Evolutionary conservation across 2,888 invertebrate genomes (phyloP), one percentile per base, ranked within the genome.

Genomic region (Drosophila kuntzei): DNA sequence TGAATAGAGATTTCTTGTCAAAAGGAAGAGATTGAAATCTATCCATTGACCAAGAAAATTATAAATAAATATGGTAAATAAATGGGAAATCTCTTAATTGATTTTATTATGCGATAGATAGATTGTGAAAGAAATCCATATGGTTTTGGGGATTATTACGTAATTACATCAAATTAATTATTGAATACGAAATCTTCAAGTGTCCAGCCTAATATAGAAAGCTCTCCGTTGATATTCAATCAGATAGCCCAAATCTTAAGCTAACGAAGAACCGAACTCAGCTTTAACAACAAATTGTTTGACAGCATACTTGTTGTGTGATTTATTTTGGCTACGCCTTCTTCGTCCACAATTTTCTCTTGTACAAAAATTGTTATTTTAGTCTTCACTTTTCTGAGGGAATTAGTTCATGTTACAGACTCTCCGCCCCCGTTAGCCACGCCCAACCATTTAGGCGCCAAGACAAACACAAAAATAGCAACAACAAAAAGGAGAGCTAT

Each of bases 361-460:
- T 20, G 25, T 34, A 63, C 27, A 34, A 59, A 68, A 69, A 60
- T 76, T 62, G 69, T 67, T 78, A 68, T 69, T 78, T 73, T 71
- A 69, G 71, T 72, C 68, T 67, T 65, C 22, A 53, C 50, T 64
- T 74, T 67, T 53, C 27, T 44, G 25, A 16, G 62, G 44, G 67
- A 80, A 76, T 83, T 83, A 86, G 70, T 76, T 82, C 44, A 66
- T 76, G 61, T 61, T 75, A 41, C 66, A 63, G 70, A 55, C 55
- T 62, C 44, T 8, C 16, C 41, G 32, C n/a, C 41, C 41, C 43
- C 50, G 25, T 3, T 14, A 34, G 62, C 11, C 36, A 57, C 66
- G 59, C 53, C 74, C 51, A 61, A 53, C 8, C 49, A 57, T 59
- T 63, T 59, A 60, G 57, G 51, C 57, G 50, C 60, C 47, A 68